Percentiles rank a stretch among this genome's conserved stretches.
Conservation (phyloP, 2,797 vertebrate species). For the Hipposideros larvatus region DNA sequence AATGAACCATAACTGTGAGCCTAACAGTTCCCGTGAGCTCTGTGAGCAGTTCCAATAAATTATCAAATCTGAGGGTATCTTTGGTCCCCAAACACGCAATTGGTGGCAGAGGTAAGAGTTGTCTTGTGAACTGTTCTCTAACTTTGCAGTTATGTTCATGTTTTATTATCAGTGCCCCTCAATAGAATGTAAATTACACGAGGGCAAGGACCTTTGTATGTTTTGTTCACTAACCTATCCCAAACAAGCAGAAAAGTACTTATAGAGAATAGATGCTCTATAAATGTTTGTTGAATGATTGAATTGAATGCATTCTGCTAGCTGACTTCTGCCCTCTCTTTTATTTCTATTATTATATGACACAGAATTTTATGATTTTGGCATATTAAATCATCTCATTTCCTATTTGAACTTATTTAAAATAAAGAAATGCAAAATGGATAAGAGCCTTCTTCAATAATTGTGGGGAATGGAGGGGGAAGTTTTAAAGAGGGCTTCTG, state of each 20-base stretch:
- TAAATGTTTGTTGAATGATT: background rate
- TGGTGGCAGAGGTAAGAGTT: background rate
- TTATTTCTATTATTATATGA: constrained; percentile 18
- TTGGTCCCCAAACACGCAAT: background rate
- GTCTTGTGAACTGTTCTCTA: background rate
- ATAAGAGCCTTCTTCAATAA: background rate
- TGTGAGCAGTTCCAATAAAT: background rate
- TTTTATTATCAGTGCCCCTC: background rate
- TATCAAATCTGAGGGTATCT: background rate
- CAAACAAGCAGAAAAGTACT: background rate
- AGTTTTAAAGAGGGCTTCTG: background rate
- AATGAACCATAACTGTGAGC: background rate
- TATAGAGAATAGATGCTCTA: background rate
- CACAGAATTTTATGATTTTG: background rate
- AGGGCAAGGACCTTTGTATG: background rate
- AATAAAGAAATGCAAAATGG: background rate
- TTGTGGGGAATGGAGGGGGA: background rate
- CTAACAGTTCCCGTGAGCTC: background rate
- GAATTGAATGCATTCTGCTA: background rate
- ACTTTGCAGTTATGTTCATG: background rate
- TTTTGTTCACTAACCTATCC: background rate
- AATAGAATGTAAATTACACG: background rate
- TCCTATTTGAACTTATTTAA: constrained; percentile 23
- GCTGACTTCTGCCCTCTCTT: background rate
- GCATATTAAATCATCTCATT: background rate